Conservation (phyloP, 1,140 invertebrate species). For the Drosophila sulfurigaster region DNA sequence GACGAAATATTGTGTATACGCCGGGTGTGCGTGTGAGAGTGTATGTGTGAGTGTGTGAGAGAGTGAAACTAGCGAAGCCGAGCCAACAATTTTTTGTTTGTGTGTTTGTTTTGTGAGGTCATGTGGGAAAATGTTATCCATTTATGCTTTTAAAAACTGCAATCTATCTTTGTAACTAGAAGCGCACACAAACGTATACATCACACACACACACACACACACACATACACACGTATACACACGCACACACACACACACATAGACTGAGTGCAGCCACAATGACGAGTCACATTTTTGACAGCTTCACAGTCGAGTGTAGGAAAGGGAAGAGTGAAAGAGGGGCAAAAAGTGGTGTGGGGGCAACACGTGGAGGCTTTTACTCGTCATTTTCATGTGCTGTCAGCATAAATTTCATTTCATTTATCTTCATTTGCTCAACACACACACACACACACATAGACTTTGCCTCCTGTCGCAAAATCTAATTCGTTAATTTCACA, state of each 20-base stretch:
- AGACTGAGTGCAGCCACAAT: slow-evolving; percentile 36
- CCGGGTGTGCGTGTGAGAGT: not conserved
- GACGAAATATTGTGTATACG: not conserved
- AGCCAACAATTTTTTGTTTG: slow-evolving; percentile 10
- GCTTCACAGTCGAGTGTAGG: not conserved
- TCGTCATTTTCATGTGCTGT: slow-evolving; percentile 71
- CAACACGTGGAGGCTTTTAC: slow-evolving; percentile 28
- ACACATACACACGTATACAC: not conserved
- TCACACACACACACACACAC: slow-evolving; percentile 29
- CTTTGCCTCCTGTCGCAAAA: slow-evolving; percentile 27
- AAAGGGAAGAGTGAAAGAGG: not conserved
- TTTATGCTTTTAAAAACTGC: slow-evolving; percentile 78
- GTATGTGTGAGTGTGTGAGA: not conserved
- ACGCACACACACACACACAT: slow-evolving; percentile 30
- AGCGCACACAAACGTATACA: slow-evolving; percentile 6
- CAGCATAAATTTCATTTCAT: slow-evolving; percentile 77
- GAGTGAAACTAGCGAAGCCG: slow-evolving; percentile 9
- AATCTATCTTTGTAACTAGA: slow-evolving; percentile 74
- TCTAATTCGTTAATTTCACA: slow-evolving; percentile 79
- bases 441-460: slow-evolving; percentile 22
- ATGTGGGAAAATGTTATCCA: slow-evolving; percentile 52
- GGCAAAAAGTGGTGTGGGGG: not conserved
- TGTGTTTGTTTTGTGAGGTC: slow-evolving; percentile 10
- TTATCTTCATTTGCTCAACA: slow-evolving; percentile 75
- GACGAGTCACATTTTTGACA: slow-evolving; percentile 49